A percentile compares a stretch with the other conserved stretches of the same genome.
Conservation (phyloP, 2,797 vertebrate genomes). For the Aphelocoma californica region DNA sequence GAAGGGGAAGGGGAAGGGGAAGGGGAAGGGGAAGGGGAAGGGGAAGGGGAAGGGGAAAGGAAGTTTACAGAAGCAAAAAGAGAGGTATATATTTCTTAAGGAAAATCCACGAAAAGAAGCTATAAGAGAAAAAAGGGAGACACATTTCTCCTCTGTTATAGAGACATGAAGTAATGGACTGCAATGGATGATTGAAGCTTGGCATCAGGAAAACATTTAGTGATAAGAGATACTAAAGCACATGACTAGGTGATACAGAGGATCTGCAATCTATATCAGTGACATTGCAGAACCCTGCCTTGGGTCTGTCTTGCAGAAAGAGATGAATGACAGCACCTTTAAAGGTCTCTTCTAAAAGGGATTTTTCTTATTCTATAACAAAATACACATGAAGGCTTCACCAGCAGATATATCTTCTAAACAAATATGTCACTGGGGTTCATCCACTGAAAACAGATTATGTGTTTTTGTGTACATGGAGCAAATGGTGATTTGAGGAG, state of each 20-base stretch:
- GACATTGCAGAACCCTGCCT: neutral
- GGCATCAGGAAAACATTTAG: neutral
- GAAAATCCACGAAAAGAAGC: neutral
- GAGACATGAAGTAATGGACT: neutral
- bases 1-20: no score
- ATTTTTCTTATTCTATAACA: neutral
- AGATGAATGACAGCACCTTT: fast-evolving
- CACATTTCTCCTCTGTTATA: fast-evolving
- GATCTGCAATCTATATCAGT: neutral
- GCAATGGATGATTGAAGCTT: neutral
- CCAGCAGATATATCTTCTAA: neutral
- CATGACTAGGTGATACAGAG: neutral
- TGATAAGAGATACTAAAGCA: neutral
- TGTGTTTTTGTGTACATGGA: neutral
- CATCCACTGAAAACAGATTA: neutral
- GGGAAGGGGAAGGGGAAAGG: neutral
- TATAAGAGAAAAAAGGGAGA: neutral
- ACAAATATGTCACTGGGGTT: neutral
- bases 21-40: neutral
- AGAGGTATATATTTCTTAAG: neutral
- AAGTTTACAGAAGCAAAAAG: neutral
- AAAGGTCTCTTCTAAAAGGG: neutral
- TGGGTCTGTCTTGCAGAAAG: neutral
- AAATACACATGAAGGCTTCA: neutral
- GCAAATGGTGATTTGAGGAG: neutral